Evolutionary conservation across 2,888 invertebrate species (phyloP).

Genomic region (Ischnura elegans): DNA sequence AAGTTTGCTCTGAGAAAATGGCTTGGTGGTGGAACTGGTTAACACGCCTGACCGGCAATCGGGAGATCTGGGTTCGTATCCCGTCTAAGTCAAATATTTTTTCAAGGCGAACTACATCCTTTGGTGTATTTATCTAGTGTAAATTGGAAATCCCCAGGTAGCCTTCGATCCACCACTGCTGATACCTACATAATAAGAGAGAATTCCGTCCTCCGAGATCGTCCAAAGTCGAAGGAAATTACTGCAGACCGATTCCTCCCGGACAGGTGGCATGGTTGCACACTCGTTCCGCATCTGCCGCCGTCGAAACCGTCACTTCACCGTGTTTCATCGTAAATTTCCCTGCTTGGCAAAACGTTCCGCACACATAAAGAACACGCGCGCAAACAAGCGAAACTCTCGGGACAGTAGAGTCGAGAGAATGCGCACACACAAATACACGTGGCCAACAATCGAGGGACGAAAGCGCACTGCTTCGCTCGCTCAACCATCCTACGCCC

Average conservation of each 20-base stretch:
- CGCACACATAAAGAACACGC: not conserved
- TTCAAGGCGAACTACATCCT: no score
- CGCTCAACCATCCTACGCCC: not conserved
- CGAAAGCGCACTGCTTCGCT: not conserved
- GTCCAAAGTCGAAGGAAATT: not conserved
- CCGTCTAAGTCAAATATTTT: no score
- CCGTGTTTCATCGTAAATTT: constrained; percentile 4
- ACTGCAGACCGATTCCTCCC: constrained; percentile 1
- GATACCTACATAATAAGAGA: not conserved
- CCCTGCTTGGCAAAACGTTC: not conserved
- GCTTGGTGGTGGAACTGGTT: no score
- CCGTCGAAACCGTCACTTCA: constrained; percentile 11
- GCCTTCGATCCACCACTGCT: no score
- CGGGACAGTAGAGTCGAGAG: not conserved
- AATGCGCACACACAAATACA: not conserved
- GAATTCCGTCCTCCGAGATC: not conserved
- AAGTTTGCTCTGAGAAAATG: no score
- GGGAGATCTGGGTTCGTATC: no score
- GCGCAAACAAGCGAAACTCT: not conserved
- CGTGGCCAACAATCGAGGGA: not conserved
- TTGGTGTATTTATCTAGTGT: no score
- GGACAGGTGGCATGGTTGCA: not conserved
- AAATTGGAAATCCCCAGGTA: no score
- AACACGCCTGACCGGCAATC: no score
- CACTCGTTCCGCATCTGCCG: not conserved